phyloP scores from a whole-genome alignment of 2,888 invertebrate genomes.

The Dione juno region DNA sequence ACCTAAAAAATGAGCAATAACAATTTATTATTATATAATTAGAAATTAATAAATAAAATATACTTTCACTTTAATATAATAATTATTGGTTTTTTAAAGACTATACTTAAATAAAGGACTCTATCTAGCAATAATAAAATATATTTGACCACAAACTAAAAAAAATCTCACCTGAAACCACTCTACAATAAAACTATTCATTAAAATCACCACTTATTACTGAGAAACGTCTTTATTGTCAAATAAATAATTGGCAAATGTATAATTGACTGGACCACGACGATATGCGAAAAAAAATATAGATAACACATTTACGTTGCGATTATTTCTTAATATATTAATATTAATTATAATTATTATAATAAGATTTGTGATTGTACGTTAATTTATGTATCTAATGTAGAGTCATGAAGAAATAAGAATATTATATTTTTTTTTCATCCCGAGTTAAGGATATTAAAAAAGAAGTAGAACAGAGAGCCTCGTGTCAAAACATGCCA shows the following conservation, averaged over 20 bases:
- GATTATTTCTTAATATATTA: not conserved
- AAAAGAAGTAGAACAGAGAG: too few species aligned
- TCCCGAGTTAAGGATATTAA: too few species aligned
- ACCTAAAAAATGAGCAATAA: not conserved
- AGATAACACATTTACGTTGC: conserved; percentile 15
- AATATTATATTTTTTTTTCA: too few species aligned
- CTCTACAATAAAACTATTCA: not conserved
- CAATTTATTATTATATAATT: not conserved
- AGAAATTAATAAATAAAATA: too few species aligned
- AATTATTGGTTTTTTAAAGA: too few species aligned
- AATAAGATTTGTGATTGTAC: too few species aligned
- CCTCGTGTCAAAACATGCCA: too few species aligned
- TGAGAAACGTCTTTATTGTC: conserved; percentile 28
- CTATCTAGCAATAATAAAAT: not conserved
- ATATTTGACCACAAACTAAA: not conserved
- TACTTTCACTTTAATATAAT: too few species aligned
- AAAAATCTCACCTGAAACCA: conserved; percentile 7
- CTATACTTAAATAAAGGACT: too few species aligned
- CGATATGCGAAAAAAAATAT: conserved; percentile 29
- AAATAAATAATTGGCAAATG: conserved; percentile 35
- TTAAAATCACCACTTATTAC: not conserved
- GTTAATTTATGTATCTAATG: too few species aligned
- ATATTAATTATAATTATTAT: not conserved
- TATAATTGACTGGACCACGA: conserved; percentile 17
- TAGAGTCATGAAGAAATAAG: too few species aligned